A percentile compares a stretch with the other conserved stretches of the same genome.
Evolutionary conservation across 2,888 invertebrate genomes (phyloP).

Genomic region (Drosophila merina): DNA sequence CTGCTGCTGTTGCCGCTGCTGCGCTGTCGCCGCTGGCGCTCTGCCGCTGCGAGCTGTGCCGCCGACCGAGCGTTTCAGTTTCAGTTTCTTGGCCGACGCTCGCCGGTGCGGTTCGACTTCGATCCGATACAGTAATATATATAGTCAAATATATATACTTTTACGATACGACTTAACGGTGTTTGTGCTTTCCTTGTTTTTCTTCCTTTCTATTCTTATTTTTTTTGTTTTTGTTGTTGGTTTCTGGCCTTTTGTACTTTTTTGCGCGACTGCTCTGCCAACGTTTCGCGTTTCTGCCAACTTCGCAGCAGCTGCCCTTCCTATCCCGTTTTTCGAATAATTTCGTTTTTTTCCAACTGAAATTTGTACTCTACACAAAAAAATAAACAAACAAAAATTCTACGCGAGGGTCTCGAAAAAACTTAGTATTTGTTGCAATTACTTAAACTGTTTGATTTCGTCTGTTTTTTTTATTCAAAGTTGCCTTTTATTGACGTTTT

Average conservation of each 20-base stretch:
- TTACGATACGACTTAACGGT: not conserved
- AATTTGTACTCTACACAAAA: slow-evolving; percentile 51
- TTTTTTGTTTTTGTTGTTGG: slow-evolving; percentile 7
- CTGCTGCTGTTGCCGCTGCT: slow-evolving; percentile 9
- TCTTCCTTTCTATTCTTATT: not conserved
- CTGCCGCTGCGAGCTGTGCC: slow-evolving; percentile 14
- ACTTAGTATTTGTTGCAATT: slow-evolving; percentile 23
- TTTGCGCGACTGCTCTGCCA: slow-evolving; percentile 11
- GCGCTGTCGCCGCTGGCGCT: slow-evolving; percentile 33
- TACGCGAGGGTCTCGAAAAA: slow-evolving; percentile 1
- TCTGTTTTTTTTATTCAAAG: slow-evolving; percentile 4
- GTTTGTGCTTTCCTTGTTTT: not conserved
- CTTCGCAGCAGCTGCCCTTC: slow-evolving; percentile 25
- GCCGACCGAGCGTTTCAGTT: slow-evolving; percentile 64
- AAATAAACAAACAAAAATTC: slow-evolving; percentile 6
- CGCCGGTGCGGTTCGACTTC: slow-evolving; percentile 71
- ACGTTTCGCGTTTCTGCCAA: slow-evolving; percentile 8
- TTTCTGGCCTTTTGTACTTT: slow-evolving; percentile 12
- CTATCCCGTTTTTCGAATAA: slow-evolving; percentile 30
- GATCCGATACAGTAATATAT: slow-evolving; percentile 6
- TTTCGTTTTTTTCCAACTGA: slow-evolving; percentile 36
- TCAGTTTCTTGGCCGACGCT: slow-evolving; percentile 75
- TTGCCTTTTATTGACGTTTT: slow-evolving; percentile 24
- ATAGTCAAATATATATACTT: not conserved
- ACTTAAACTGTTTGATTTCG: slow-evolving; percentile 24